Percentiles rank a stretch among this genome's conserved stretches.
Conservation (phyloP, 92 coral and sea anemone genomes). For the Anthopleura xanthogrammica region DNA sequence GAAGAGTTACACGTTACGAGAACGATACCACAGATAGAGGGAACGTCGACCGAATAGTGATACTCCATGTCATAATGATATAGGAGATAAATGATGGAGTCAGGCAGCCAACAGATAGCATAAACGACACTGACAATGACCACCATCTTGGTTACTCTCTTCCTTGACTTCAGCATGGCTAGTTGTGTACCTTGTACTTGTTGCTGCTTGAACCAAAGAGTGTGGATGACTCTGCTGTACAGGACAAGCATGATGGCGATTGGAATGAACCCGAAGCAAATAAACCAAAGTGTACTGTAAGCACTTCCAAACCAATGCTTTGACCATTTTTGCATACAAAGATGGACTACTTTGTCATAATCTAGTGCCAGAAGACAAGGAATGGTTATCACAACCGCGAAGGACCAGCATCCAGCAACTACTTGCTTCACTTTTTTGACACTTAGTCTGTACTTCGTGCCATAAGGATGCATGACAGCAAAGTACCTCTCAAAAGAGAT, state of each 20-base stretch:
- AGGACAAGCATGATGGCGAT: conserved; percentile 34
- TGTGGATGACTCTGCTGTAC: conserved; percentile 11
- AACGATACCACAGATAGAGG: conserved; percentile 55
- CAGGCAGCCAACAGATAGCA: too few relatives aligned
- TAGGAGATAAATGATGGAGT: conserved; percentile 27
- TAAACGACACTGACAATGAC: too few relatives aligned
- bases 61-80: conserved; percentile 49
- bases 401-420: conserved; percentile 26
- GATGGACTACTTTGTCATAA: conserved; percentile 16
- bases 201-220: too few relatives aligned
- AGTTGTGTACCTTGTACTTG: too few relatives aligned
- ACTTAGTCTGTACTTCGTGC: conserved; percentile 26
- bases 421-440: conserved; percentile 28
- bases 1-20: conserved; percentile 68
- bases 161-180: too few relatives aligned
- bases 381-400: conserved; percentile 22
- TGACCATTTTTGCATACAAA: conserved; percentile 52
- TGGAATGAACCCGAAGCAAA: conserved; percentile 31
- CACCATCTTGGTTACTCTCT: too few relatives aligned
- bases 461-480: too few relatives aligned
- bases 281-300: conserved; percentile 41
- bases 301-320: conserved; percentile 40
- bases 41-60: conserved; percentile 45
- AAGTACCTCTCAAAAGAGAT: too few relatives aligned
- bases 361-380: conserved; percentile 29